phyloP scores from a whole-genome alignment of 2,113 vertebrate genomes.

The Psophia crepitans region DNA sequence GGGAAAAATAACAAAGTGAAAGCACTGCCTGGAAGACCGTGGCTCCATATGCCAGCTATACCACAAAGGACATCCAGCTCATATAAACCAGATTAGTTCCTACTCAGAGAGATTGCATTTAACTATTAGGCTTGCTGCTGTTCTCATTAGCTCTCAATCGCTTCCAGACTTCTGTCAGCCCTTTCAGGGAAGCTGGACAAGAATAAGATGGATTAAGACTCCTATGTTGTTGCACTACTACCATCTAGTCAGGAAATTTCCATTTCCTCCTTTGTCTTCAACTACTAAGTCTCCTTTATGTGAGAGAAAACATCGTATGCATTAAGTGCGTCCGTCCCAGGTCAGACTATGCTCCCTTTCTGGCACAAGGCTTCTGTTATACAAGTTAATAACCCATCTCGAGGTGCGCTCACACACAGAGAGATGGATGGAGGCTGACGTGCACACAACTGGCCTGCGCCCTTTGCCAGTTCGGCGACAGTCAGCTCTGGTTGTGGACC shows the following conservation, averaged over 20 bases:
- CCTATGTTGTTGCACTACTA: not conserved
- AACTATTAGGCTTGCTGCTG: not conserved
- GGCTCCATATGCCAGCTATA: not conserved
- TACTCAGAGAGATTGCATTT: not conserved
- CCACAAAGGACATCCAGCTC: not conserved
- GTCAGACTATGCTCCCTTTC: not conserved
- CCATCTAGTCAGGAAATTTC: not conserved
- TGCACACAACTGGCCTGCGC: not conserved
- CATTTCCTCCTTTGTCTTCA: not conserved
- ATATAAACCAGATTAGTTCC: slow-evolving; percentile 5
- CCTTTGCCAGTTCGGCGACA: rapidly evolving
- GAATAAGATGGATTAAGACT: not conserved
- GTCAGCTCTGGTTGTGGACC: not conserved
- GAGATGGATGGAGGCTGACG: not conserved
- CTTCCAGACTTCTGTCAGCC: not conserved
- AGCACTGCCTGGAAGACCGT: not conserved
- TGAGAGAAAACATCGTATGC: not conserved
- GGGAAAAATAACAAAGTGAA: not conserved
- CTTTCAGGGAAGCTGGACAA: not conserved
- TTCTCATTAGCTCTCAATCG: not conserved
- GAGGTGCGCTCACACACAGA: not conserved
- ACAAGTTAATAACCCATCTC: not conserved
- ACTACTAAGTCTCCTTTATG: not conserved
- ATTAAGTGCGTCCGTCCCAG: not conserved
- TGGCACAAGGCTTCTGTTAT: not conserved